Conservation (phyloP, 2,797 vertebrate species). For the Acridotheres tristis region DNA sequence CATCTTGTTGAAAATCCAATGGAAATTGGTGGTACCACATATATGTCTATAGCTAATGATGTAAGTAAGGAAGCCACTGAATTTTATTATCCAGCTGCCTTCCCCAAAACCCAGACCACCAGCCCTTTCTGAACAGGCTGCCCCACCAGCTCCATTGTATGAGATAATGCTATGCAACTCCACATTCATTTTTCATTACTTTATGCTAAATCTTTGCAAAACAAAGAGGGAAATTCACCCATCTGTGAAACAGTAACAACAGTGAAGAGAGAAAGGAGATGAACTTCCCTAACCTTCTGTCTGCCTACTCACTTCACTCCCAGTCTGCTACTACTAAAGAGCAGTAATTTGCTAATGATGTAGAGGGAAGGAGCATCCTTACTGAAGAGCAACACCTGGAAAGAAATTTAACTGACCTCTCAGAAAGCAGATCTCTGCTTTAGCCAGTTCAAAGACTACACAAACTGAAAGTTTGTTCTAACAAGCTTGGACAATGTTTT, state of each 20-base stretch:
- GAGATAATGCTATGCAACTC: background rate
- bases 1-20: background rate
- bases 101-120: background rate
- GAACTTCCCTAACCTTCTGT: background rate
- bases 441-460: background rate
- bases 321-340: background rate
- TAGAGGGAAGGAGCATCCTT: background rate
- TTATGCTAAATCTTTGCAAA: background rate
- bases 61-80: background rate
- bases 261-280: background rate
- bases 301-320: background rate
- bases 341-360: background rate
- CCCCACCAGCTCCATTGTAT: background rate
- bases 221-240: background rate
- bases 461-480: background rate
- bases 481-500: background rate
- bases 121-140: background rate
- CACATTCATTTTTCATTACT: background rate
- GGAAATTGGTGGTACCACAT: background rate
- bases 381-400: background rate
- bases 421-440: background rate
- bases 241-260: background rate
- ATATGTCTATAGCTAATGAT: background rate
- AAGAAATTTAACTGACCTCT: background rate
- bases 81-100: background rate